These are phyloP conservation scores for Trichomalopsis sarcophagae DNA, from an alignment of 1,140 invertebrate genomes.

Conservation along the genomic window DNA sequence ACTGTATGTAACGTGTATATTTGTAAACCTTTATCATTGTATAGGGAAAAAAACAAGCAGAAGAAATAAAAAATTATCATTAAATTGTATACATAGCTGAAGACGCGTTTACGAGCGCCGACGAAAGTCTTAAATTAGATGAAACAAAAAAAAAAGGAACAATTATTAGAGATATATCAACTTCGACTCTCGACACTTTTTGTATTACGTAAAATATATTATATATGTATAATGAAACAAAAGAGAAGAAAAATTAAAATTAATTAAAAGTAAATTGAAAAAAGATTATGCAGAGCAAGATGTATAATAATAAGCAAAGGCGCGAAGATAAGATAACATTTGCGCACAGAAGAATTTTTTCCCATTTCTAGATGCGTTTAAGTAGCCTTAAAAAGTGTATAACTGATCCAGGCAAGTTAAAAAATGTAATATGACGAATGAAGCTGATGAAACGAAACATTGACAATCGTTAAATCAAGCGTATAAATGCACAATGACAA, in stretches of 20 bases:
- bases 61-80: constrained; percentile 15
- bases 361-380: neutral
- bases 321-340: neutral
- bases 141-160: neutral
- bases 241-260: neutral
- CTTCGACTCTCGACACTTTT: constrained; percentile 43
- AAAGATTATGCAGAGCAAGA: neutral
- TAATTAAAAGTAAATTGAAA: neutral
- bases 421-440: neutral
- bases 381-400: neutral
- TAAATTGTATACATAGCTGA: constrained; percentile 13
- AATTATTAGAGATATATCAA: constrained; percentile 28
- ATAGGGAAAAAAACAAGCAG: constrained; percentile 10
- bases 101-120: constrained; percentile 6
- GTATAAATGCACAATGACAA: neutral
- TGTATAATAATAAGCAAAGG: neutral
- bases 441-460: neutral
- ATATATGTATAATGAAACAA: neutral
- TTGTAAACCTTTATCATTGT: constrained; percentile 47
- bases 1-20: constrained; percentile 50
- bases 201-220: constrained; percentile 38
- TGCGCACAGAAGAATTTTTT: neutral
- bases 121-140: constrained; percentile 33
- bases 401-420: neutral
- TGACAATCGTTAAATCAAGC: neutral